Conservation (phyloP, 1,140 invertebrate species). For the Dryas iulia region DNA sequence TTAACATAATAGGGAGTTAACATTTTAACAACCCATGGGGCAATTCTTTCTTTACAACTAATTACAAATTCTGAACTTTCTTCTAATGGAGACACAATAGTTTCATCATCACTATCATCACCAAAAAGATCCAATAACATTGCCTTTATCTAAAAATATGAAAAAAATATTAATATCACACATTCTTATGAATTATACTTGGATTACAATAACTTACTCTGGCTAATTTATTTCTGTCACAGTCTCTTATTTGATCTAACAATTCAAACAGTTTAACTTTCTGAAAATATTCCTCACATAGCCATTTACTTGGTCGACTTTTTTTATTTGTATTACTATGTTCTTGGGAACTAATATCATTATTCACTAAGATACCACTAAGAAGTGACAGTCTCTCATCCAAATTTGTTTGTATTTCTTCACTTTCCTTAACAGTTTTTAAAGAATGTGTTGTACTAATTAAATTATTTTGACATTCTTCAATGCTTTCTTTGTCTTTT, state of each 20-base stretch:
- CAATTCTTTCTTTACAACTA: slow-evolving; percentile 74
- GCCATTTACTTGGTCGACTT: slow-evolving; percentile 55
- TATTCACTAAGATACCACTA: slow-evolving; percentile 47
- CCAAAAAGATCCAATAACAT: slow-evolving; percentile 67
- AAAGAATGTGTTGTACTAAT: background rate
- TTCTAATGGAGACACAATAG: slow-evolving; percentile 67
- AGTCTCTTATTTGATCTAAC: slow-evolving; percentile 68
- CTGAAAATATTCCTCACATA: slow-evolving; percentile 75
- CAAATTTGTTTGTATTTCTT: slow-evolving; percentile 45
- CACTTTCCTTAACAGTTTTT: slow-evolving; percentile 30
- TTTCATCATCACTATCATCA: slow-evolving; percentile 72
- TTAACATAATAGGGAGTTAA: slow-evolving; percentile 68
- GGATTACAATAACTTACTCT: slow-evolving; percentile 44
- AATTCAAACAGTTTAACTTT: slow-evolving; percentile 64
- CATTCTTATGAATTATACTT: background rate
- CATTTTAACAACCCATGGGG: slow-evolving; percentile 67
- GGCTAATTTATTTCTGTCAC: slow-evolving; percentile 56
- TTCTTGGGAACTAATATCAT: slow-evolving; percentile 28
- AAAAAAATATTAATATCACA: slow-evolving; percentile 4
- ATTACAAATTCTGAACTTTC: slow-evolving; percentile 62
- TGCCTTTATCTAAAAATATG: slow-evolving; percentile 63
- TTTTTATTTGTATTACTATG: slow-evolving; percentile 40
- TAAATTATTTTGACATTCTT: background rate
- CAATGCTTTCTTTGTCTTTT: background rate
- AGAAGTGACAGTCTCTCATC: slow-evolving; percentile 60